Conservation (phyloP, 2,888 invertebrate species). For the Melitaea athalia region DNA sequence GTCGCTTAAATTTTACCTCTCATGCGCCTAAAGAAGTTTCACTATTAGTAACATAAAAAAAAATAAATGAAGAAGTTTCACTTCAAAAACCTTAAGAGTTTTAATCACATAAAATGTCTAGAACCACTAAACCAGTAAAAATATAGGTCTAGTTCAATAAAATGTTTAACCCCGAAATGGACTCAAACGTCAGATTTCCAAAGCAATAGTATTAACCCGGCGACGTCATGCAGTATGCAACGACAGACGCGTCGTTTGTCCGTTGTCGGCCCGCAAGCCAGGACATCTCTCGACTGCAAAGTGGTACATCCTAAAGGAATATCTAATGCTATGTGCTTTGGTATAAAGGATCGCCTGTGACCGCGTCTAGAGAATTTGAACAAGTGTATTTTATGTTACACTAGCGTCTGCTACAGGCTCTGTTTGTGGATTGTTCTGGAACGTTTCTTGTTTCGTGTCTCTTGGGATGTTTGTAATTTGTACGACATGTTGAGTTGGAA, state of each 20-base stretch:
- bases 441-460: not conserved
- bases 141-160: not conserved
- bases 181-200: not conserved
- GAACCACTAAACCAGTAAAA: not conserved
- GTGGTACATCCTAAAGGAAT: conserved; percentile 33
- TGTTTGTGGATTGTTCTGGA: not conserved
- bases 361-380: conserved; percentile 19
- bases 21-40: no score
- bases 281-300: conserved; percentile 20
- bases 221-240: conserved; percentile 12
- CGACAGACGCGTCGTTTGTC: conserved; percentile 2
- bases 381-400: not conserved
- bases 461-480: not conserved
- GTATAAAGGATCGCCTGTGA: conserved; percentile 17
- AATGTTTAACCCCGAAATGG: not conserved
- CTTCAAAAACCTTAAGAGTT: no score
- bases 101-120: no score
- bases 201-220: conserved; percentile 3
- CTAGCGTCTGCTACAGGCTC: not conserved
- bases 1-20: no score
- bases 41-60: no score
- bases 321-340: conserved; percentile 27
- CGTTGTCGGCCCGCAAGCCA: conserved; percentile 7
- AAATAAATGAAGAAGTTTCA: no score
- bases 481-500: no score